A percentile compares a stretch with the other conserved stretches of the same genome.
These are phyloP conservation scores for Platycheirus rosarum DNA, from an alignment of 2,888 invertebrate species.

Conservation along the genomic window DNA sequence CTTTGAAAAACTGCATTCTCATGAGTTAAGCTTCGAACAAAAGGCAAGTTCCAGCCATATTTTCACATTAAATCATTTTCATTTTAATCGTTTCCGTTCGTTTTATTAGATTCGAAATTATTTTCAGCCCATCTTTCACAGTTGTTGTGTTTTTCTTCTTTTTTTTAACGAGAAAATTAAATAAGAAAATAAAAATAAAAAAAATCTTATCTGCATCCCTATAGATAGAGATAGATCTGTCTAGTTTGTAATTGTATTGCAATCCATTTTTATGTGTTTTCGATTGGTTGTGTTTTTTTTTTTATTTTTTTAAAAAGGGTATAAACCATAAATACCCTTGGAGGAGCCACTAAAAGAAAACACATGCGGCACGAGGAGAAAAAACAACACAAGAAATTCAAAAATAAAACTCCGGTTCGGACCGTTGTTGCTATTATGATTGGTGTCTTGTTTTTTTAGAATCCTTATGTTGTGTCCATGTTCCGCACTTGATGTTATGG, in stretches of 20 bases:
- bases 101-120: conserved; percentile 49
- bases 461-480: conserved; percentile 48
- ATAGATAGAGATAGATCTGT: background rate
- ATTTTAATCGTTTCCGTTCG: conserved; percentile 63
- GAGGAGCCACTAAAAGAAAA: conserved; percentile 41
- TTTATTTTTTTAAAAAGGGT: conserved; percentile 59
- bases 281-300: conserved; percentile 32
- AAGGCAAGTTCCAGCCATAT: conserved; percentile 13
- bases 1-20: conserved; percentile 7
- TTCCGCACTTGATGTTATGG: conserved; percentile 50
- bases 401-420: conserved; percentile 63
- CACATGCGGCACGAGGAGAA: conserved; percentile 50
- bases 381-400: conserved; percentile 30
- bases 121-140: conserved; percentile 17
- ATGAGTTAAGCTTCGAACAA: background rate
- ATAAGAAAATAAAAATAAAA: conserved; percentile 55
- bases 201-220: conserved; percentile 54
- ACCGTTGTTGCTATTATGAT: conserved; percentile 27
- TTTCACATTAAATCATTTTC: conserved; percentile 53
- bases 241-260: conserved; percentile 52
- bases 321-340: conserved; percentile 37
- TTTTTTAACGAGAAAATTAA: conserved; percentile 15
- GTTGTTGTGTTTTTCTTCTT: background rate
- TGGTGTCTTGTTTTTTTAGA: conserved; percentile 26
- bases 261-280: conserved; percentile 55